Conservation (phyloP, 2,797 vertebrate species). For the Paramormyrops hopkinsi region DNA sequence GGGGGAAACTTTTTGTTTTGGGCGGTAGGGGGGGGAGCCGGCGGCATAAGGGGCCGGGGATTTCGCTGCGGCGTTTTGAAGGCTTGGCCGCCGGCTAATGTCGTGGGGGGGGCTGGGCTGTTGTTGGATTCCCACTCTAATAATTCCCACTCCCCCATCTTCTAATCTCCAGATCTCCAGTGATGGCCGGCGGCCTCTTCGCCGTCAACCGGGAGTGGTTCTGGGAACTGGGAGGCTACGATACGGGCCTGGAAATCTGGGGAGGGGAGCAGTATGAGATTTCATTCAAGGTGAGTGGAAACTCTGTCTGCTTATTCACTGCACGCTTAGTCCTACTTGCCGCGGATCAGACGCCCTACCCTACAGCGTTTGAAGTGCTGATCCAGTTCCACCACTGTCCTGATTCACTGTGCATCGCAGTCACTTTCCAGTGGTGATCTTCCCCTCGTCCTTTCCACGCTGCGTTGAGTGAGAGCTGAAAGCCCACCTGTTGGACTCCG, state of each 20-base stretch:
- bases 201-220: conserved; percentile 77
- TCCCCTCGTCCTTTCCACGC: background rate
- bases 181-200: conserved; percentile 84
- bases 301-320: no score
- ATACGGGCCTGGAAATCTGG: conserved; percentile 84
- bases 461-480: background rate
- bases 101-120: no score
- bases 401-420: background rate
- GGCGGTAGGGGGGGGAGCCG: background rate
- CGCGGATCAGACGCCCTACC: background rate
- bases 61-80: background rate
- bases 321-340: background rate
- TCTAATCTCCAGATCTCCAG: conserved; percentile 66
- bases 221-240: conserved; percentile 83
- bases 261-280: conserved; percentile 87
- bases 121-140: background rate
- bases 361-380: background rate
- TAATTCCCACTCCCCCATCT: background rate
- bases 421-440: background rate
- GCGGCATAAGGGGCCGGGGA: background rate
- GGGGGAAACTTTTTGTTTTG: background rate
- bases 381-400: background rate
- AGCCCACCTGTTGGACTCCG: conserved; percentile 15
- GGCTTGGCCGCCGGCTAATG: background rate
- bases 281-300: conserved; percentile 75